Evolutionary conservation across 2,113 vertebrate species (phyloP).

Genomic region (Dolichotis patagonum): DNA sequence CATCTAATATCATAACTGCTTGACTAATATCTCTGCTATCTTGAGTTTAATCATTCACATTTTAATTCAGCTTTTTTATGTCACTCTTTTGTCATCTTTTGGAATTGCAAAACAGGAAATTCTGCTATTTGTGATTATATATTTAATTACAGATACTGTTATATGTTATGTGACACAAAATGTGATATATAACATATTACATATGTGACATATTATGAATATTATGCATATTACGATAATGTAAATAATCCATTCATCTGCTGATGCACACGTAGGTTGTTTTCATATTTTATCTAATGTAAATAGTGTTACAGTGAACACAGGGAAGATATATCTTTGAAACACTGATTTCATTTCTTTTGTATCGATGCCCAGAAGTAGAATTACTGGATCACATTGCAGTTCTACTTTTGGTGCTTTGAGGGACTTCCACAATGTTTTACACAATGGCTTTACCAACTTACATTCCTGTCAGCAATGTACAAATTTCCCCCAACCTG

Average conservation of each 20-base stretch:
- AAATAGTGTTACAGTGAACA: background rate
- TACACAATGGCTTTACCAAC: background rate
- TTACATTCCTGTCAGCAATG: background rate
- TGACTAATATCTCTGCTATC: background rate
- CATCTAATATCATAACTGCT: background rate
- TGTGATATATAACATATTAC: background rate
- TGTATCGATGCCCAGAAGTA: background rate
- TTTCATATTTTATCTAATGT: background rate
- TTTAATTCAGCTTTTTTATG: background rate
- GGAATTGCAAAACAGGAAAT: background rate
- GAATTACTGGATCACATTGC: background rate
- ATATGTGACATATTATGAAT: background rate
- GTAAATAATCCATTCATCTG: background rate
- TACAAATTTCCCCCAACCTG: background rate
- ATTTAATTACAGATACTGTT: background rate
- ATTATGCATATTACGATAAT: background rate
- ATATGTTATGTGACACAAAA: background rate
- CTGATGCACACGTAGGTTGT: background rate
- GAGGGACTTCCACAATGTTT: background rate
- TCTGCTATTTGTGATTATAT: background rate
- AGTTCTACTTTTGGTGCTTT: background rate
- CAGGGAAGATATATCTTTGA: background rate
- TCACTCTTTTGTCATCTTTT: background rate
- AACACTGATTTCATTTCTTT: background rate
- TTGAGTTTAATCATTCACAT: background rate